Conservation (phyloP, 1,140 invertebrate genomes). For the Drosophila guanche region DNA sequence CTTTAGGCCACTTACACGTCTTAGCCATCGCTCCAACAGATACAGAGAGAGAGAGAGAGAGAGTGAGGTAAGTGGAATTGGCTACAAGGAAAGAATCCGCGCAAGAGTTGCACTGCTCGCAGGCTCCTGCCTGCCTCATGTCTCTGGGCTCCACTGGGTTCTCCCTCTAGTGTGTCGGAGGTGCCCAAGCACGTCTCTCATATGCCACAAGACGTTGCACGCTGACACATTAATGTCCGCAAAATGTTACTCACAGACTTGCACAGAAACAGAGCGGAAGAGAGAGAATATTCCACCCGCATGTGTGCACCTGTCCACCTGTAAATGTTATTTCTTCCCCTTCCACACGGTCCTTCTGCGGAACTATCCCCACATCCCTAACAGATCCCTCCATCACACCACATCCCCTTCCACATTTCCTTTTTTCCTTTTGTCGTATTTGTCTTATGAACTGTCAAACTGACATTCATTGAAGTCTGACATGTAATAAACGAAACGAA, state of each 20-base stretch:
- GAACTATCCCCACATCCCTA: slow-evolving; percentile 24
- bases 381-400: background rate
- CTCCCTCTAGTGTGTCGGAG: too few relatives aligned
- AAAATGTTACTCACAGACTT: slow-evolving; percentile 38
- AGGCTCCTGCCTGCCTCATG: too few relatives aligned
- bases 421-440: slow-evolving; percentile 54
- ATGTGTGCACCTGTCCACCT: slow-evolving; percentile 25
- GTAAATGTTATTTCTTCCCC: too few relatives aligned
- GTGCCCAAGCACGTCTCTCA: slow-evolving; percentile 51
- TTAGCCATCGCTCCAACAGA: too few relatives aligned
- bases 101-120: too few relatives aligned
- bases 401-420: slow-evolving; percentile 4
- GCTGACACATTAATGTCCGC: slow-evolving; percentile 70
- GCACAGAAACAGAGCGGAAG: too few relatives aligned
- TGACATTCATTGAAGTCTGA: slow-evolving; percentile 76
- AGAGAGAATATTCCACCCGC: slow-evolving; percentile 34
- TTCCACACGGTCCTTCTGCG: background rate
- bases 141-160: too few relatives aligned
- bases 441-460: slow-evolving; percentile 77
- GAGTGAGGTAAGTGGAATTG: too few relatives aligned
- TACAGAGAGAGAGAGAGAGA: too few relatives aligned
- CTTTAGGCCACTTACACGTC: slow-evolving; percentile 41
- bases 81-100: too few relatives aligned
- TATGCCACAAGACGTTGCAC: slow-evolving; percentile 46
- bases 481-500: slow-evolving; percentile 71